Conservation (phyloP, 2,888 invertebrate species). For the Drosophila austrosaltans region DNA sequence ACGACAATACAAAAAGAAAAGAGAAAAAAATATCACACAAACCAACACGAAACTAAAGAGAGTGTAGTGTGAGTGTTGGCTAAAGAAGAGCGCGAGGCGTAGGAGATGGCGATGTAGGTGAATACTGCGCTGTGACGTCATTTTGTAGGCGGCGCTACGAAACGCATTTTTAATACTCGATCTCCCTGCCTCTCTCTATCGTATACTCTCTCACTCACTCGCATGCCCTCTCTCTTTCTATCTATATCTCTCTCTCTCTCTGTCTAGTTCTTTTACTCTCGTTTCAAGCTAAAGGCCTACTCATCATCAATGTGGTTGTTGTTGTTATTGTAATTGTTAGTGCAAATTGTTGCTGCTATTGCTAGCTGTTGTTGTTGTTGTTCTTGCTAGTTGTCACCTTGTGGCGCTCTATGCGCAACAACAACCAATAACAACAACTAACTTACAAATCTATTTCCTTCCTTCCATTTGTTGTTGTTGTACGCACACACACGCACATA, state of each 20-base stretch:
- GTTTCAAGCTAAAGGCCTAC: conserved; percentile 13
- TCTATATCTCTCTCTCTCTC: conserved; percentile 33
- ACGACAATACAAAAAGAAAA: conserved; percentile 39
- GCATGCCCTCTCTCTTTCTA: not conserved
- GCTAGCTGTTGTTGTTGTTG: conserved; percentile 41
- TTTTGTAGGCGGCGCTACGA: conserved; percentile 73
- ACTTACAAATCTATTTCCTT: conserved; percentile 50
- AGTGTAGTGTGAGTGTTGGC: conserved; percentile 37
- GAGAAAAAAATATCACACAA: conserved; percentile 20
- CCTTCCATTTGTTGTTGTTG: conserved; percentile 10
- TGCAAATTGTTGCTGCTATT: conserved; percentile 4
- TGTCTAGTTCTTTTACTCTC: conserved; percentile 25
- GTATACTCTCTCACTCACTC: conserved; percentile 37
- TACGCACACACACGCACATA: not conserved
- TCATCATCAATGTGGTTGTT: conserved; percentile 12
- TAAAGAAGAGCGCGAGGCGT: conserved; percentile 16
- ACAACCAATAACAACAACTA: conserved; percentile 72
- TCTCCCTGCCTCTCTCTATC: not conserved
- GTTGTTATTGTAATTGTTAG: conserved; percentile 24
- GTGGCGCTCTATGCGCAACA: conserved; percentile 48
- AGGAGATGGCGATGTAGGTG: conserved; percentile 31
- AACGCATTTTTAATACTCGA: conserved; percentile 71
- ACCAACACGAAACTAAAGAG: conserved; percentile 59
- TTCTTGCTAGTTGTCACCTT: conserved; percentile 57
- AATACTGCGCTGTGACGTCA: conserved; percentile 67